phyloP scores from a whole-genome alignment of 1,140 invertebrate genomes.

The Drosophila kohkoa region DNA sequence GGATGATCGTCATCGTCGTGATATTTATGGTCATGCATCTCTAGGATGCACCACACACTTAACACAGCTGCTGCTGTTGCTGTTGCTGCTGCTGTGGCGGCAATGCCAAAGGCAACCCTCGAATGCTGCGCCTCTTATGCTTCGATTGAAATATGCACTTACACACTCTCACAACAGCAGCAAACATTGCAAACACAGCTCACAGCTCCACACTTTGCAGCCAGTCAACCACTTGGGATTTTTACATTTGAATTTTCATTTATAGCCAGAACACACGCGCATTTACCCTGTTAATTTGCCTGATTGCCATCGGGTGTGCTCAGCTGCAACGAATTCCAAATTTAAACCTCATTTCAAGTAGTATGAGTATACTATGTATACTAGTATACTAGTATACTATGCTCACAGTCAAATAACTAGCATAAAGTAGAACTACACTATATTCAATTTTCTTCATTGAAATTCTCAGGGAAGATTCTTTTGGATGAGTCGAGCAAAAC shows the following conservation, averaged over 20 bases:
- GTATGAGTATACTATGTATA: no score
- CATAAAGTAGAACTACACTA: no score
- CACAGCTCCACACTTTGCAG: background rate
- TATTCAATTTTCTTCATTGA: no score
- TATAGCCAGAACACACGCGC: slow-evolving; percentile 18
- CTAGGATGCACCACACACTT: slow-evolving; percentile 13
- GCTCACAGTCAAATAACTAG: background rate
- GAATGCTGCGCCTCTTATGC: slow-evolving; percentile 1
- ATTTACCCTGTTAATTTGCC: background rate
- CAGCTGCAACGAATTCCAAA: background rate
- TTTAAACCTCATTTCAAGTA: background rate
- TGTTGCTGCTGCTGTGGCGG: slow-evolving; percentile 10
- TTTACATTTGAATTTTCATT: slow-evolving; percentile 17
- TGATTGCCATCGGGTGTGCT: background rate
- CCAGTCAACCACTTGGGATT: slow-evolving; percentile 22
- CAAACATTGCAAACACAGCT: no score
- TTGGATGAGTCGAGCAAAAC: no score
- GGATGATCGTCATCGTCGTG: slow-evolving; percentile 10
- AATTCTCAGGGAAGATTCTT: no score
- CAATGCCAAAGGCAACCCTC: slow-evolving; percentile 27
- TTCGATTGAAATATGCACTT: slow-evolving; percentile 28
- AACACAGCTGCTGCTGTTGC: slow-evolving; percentile 20
- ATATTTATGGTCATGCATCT: slow-evolving; percentile 38
- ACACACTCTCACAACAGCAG: background rate
- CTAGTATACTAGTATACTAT: no score